Conservation (phyloP, 2,113 vertebrate genomes). For the Triplophysa dalaica region DNA sequence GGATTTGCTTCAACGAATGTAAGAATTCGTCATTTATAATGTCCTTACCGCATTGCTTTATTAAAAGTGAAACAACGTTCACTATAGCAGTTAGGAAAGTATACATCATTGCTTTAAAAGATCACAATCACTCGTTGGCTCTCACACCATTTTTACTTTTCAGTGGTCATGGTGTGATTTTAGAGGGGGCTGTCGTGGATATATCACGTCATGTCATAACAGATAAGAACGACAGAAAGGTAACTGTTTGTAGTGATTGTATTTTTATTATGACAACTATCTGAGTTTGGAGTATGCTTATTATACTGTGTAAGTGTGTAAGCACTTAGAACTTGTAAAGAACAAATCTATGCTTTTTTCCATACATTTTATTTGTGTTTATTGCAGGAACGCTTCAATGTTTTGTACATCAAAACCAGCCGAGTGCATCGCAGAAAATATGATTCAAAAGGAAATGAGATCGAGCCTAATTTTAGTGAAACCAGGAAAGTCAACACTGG, state of each 20-base stretch:
- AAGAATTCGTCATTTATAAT: too few relatives aligned
- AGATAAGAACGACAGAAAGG: constrained; percentile 77
- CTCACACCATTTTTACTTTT: neutral
- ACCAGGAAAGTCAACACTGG: constrained; percentile 86
- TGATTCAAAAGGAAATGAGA: constrained; percentile 78
- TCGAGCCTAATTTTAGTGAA: constrained; percentile 85
- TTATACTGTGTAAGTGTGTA: too few relatives aligned
- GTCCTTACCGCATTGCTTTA: too few relatives aligned
- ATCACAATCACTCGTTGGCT: too few relatives aligned
- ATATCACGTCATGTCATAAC: constrained; percentile 80
- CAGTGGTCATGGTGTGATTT: constrained; percentile 78
- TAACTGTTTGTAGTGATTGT: constrained; percentile 42
- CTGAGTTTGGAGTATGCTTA: too few relatives aligned
- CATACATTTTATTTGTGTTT: neutral
- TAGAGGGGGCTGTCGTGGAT: constrained; percentile 80
- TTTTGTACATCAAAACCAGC: constrained; percentile 79
- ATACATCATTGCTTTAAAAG: too few relatives aligned
- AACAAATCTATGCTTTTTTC: neutral
- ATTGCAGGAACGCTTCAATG: constrained; percentile 77
- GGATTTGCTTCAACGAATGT: neutral
- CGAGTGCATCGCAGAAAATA: constrained; percentile 79
- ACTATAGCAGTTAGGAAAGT: too few relatives aligned
- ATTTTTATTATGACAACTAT: too few relatives aligned
- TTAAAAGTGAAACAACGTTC: too few relatives aligned
- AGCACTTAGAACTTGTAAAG: too few relatives aligned